Evolutionary conservation across 2,797 vertebrate genomes (phyloP), one percentile per base, ranked within the genome.

Genomic region (Alectoris magna): DNA sequence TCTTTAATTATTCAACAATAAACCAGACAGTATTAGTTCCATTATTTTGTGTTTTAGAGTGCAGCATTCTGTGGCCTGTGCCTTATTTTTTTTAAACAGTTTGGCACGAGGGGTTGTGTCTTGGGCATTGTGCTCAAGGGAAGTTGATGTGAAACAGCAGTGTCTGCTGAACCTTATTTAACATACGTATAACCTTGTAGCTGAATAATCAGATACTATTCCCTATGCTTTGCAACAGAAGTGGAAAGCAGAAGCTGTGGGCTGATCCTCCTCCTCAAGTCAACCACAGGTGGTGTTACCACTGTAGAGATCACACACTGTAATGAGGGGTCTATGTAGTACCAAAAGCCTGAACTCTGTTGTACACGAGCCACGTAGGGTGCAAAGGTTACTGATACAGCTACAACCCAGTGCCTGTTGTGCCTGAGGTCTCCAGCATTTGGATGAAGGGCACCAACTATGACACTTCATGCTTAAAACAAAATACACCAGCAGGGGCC

Each of bases 281-380:
- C 36, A 51, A 4, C 3, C 6, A 11, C 13, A 51, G 39, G 24
- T 0, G 0, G 19, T 48, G 60, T 49, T 27, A 17, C 24, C 62
- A 38, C 7, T 34, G 2, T 0, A 21, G 58, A 24, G 5, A 12
- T 14, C 43, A 12, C 44, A 58, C 67, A 36, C 48, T 68, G 48
- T n/a, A 8, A 2, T 1, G 0, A 36, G 7, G 4, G 6, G 0
- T 46, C 41, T 36, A 2, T 1, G 4, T 5, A 0, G 4, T 1
- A 3, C 11, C 24, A 43, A 4, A 17, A 39, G 14, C 27, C 8
- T 18, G 6, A 41, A 51, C 12, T 26, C 51, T 34, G 10, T 19
- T n/a, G 14, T 19, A 14, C 8, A 10, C 3, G 6, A 63, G 23
- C 46, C 22, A 13, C 1, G 2, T 5, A 15, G 10, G 2, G 2